phyloP scores from a whole-genome alignment of 2,113 vertebrate species.

The Neodon shergylaensis region DNA sequence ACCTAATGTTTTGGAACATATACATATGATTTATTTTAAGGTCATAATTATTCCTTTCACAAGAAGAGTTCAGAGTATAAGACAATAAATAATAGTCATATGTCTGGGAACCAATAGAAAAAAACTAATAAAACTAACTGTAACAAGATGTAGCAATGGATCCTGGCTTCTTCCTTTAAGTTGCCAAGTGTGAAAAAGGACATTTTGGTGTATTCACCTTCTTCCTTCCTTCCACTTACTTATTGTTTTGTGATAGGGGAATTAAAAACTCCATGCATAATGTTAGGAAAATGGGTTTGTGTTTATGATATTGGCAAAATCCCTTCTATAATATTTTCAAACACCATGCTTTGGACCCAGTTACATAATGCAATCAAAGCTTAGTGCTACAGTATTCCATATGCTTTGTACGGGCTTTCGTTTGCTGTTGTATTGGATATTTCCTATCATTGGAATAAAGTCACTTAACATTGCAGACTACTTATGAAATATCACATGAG shows the following conservation, averaged over 20 bases:
- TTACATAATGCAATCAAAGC: neutral
- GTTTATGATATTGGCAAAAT: neutral
- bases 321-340: neutral
- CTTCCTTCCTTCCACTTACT: neutral
- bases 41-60: neutral
- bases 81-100: neutral
- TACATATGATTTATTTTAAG: neutral
- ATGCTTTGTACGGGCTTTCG: too few relatives aligned
- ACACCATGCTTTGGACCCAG: fast-evolving
- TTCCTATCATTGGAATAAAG: neutral
- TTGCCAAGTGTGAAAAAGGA: neutral
- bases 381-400: neutral
- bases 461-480: neutral
- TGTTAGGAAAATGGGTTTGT: neutral
- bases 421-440: neutral
- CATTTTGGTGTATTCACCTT: neutral
- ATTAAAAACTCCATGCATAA: neutral
- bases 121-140: slow-evolving; percentile 1
- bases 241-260: neutral
- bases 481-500: neutral
- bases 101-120: neutral
- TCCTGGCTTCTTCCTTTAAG: neutral
- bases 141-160: neutral
- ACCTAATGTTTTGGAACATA: neutral
- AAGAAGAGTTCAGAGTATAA: neutral